Conservation (phyloP, 2,113 vertebrate species). For the Anolis carolinensis region DNA sequence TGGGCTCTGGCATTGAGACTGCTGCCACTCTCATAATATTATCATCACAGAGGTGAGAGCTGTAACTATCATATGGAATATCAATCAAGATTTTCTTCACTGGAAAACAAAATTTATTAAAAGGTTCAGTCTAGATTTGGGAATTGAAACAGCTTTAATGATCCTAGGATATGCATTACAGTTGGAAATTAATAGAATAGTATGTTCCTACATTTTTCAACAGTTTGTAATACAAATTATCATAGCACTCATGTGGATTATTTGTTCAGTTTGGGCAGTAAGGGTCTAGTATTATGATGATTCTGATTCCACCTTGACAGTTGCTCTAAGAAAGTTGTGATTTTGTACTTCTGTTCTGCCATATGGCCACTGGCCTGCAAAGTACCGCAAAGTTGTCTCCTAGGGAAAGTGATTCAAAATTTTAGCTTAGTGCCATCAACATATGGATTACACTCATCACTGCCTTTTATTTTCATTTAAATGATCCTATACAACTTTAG, state of each 20-base stretch:
- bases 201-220: too few relatives aligned
- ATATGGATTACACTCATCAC: too few relatives aligned
- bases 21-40: slow-evolving; percentile 67
- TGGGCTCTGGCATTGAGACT: slow-evolving; percentile 62
- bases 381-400: too few relatives aligned
- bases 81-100: slow-evolving; percentile 61
- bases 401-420: too few relatives aligned
- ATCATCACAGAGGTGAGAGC: slow-evolving; percentile 60
- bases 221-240: too few relatives aligned
- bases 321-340: too few relatives aligned
- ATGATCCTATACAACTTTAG: neutral
- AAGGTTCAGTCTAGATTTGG: neutral
- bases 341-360: neutral
- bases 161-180: neutral
- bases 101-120: slow-evolving; percentile 48
- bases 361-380: neutral
- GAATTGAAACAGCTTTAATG: neutral
- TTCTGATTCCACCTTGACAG: too few relatives aligned
- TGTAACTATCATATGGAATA: slow-evolving; percentile 62
- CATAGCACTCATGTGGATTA: too few relatives aligned
- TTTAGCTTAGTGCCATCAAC: too few relatives aligned
- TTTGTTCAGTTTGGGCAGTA: too few relatives aligned
- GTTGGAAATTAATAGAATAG: neutral
- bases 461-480: too few relatives aligned
- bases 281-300: too few relatives aligned